Conservation (phyloP, 2,797 vertebrate genomes). For the Picus viridis region DNA sequence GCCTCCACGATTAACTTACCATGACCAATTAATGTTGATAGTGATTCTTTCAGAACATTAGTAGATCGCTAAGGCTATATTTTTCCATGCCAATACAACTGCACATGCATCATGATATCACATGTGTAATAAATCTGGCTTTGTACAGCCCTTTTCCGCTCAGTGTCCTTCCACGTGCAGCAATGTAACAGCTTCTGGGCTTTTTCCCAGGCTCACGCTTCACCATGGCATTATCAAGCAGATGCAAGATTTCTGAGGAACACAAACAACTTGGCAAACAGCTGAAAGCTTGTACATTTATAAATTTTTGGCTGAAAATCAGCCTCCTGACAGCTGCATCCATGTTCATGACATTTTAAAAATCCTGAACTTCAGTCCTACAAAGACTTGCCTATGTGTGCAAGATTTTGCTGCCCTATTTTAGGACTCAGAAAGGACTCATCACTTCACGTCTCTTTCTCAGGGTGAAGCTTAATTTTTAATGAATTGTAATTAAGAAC, state of each 20-base stretch:
- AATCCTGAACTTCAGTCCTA: neutral
- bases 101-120: accelerated
- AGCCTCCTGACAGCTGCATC: slow-evolving; percentile 34
- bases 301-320: slow-evolving; percentile 7
- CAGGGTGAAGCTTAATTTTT: slow-evolving; percentile 37
- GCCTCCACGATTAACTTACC: neutral
- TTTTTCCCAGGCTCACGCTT: neutral
- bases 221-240: neutral
- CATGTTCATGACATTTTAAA: neutral
- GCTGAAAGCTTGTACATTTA: neutral
- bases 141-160: neutral
- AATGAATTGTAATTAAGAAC: slow-evolving; percentile 36
- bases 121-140: neutral
- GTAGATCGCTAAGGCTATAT: neutral
- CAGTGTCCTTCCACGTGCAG: neutral
- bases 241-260: neutral
- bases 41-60: neutral
- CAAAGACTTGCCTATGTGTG: neutral
- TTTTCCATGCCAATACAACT: neutral
- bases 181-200: neutral
- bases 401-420: slow-evolving; percentile 23
- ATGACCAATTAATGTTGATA: neutral
- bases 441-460: neutral
- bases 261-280: neutral
- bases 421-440: slow-evolving; percentile 16